Conservation (phyloP, 2,113 vertebrate species). For the Setophaga kirtlandii region DNA sequence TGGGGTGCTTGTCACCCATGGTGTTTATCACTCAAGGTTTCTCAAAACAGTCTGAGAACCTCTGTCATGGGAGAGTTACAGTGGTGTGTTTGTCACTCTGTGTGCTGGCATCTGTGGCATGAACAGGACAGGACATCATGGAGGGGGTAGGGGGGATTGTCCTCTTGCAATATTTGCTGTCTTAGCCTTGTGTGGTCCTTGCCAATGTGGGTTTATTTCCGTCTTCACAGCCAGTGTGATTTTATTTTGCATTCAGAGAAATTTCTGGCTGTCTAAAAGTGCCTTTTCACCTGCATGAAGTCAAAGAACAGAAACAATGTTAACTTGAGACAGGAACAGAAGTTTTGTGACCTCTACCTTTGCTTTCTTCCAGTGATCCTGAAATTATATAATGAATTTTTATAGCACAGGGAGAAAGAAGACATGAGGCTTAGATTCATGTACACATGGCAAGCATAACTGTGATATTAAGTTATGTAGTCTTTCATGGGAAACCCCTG, state of each 20-base stretch:
- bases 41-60: not conserved
- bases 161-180: not conserved
- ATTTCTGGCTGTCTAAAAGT: not conserved
- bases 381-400: not conserved
- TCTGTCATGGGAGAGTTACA: not conserved
- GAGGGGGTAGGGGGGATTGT: not conserved
- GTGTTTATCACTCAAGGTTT: not conserved
- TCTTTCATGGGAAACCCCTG: not conserved
- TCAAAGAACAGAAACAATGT: not conserved
- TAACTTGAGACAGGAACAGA: not conserved
- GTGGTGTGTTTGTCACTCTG: not conserved
- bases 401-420: not conserved
- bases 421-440: not conserved
- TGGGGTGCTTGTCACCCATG: not conserved
- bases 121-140: not conserved
- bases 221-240: not conserved
- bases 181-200: slow-evolving; percentile 34
- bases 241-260: not conserved
- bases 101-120: not conserved
- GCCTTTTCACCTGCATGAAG: not conserved
- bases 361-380: not conserved
- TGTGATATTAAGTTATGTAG: not conserved
- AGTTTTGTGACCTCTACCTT: not conserved
- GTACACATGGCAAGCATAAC: not conserved
- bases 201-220: not conserved